Evolutionary conservation across 2,797 vertebrate genomes (phyloP).

Genomic region (Phalanger gymnotis): DNA sequence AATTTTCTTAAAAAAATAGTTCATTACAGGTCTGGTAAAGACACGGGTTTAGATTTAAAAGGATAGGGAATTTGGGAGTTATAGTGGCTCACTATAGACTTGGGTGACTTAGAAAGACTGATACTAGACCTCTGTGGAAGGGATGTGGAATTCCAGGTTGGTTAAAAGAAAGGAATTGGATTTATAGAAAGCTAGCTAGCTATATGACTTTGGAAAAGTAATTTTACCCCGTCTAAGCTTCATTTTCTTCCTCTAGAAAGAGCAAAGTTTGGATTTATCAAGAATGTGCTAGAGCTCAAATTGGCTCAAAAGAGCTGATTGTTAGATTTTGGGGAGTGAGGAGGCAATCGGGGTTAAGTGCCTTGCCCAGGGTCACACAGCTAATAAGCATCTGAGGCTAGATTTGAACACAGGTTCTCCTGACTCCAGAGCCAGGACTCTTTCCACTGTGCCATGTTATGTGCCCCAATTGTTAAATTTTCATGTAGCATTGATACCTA

Average conservation of each 20-base stretch:
- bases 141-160: background rate
- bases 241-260: background rate
- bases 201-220: background rate
- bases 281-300: background rate
- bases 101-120: background rate
- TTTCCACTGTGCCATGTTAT: background rate
- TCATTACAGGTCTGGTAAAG: background rate
- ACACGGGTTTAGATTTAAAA: background rate
- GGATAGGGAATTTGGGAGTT: background rate
- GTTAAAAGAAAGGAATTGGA: background rate
- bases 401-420: background rate
- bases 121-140: background rate
- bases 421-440: background rate
- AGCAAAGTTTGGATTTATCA: background rate
- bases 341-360: too few species aligned
- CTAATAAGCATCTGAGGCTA: background rate
- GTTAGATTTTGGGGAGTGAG: background rate
- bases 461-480: background rate
- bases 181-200: background rate
- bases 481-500: background rate
- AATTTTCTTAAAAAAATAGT: background rate
- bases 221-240: background rate
- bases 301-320: background rate
- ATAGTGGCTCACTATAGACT: background rate
- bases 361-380: background rate